phyloP scores from a whole-genome alignment of 2,888 invertebrate species.

The Fabriciana adippe region DNA sequence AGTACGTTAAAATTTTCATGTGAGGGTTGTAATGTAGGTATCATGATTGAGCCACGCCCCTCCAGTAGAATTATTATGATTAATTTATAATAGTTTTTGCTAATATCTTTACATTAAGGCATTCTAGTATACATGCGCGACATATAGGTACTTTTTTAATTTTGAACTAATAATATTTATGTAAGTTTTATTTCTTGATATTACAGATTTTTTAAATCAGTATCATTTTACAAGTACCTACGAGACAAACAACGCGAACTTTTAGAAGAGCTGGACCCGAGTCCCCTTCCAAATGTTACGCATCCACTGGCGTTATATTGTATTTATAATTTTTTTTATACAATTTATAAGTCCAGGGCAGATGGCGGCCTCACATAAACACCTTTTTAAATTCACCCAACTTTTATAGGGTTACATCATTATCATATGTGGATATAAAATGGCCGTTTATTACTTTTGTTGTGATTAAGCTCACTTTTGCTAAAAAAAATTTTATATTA shows the following conservation, averaged over 20 bases:
- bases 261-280: conserved; percentile 21
- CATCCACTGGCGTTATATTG: conserved; percentile 52
- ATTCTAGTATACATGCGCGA: no score
- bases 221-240: not conserved
- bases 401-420: conserved; percentile 75
- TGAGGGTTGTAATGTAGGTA: conserved; percentile 48
- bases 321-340: conserved; percentile 71
- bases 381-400: conserved; percentile 74
- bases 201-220: not conserved
- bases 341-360: conserved; percentile 77
- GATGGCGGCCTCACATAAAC: conserved; percentile 76
- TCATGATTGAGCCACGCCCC: conserved; percentile 33
- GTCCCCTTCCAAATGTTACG: conserved; percentile 36
- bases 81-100: not conserved
- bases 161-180: no score
- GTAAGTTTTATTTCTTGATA: not conserved
- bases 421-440: conserved; percentile 60
- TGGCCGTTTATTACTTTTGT: conserved; percentile 35
- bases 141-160: no score
- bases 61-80: not conserved
- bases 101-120: not conserved
- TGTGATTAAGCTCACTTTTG: conserved; percentile 1
- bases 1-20: conserved; percentile 61
- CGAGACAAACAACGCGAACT: conserved; percentile 25
- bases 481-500: not conserved